A percentile compares a stretch with the other conserved stretches of the same genome.
These are phyloP conservation scores for Thermophis baileyi DNA, from an alignment of 2,113 vertebrate species.

Conservation along the genomic window DNA sequence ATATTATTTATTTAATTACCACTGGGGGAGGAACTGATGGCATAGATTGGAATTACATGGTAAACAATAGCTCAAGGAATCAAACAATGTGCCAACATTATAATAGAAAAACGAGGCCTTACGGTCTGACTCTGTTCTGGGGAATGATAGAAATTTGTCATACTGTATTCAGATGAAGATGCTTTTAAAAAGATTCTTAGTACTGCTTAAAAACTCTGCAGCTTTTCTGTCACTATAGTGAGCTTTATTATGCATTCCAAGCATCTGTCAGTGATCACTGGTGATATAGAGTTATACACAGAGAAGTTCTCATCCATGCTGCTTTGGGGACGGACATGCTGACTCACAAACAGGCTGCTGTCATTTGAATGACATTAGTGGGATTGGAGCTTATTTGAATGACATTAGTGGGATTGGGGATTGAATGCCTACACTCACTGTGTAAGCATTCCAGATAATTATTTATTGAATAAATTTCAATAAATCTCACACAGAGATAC, in stretches of 20 bases:
- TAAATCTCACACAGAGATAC: background rate
- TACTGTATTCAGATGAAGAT: background rate
- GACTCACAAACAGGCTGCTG: background rate
- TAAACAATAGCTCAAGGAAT: background rate
- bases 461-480: background rate
- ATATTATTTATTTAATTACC: background rate
- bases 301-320: background rate
- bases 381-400: background rate
- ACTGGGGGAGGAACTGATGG: background rate
- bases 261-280: background rate
- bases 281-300: background rate
- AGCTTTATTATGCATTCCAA: background rate
- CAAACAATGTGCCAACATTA: background rate
- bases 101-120: background rate
- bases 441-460: background rate
- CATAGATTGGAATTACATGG: background rate
- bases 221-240: background rate
- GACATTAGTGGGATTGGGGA: background rate
- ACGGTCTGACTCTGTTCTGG: background rate
- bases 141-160: background rate
- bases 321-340: background rate
- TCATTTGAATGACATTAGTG: background rate
- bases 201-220: background rate
- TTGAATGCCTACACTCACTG: background rate
- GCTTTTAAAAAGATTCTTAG: background rate